These are phyloP conservation scores for Timema cristinae DNA, from an alignment of 2,888 invertebrate genomes.

Conservation along the genomic window DNA sequence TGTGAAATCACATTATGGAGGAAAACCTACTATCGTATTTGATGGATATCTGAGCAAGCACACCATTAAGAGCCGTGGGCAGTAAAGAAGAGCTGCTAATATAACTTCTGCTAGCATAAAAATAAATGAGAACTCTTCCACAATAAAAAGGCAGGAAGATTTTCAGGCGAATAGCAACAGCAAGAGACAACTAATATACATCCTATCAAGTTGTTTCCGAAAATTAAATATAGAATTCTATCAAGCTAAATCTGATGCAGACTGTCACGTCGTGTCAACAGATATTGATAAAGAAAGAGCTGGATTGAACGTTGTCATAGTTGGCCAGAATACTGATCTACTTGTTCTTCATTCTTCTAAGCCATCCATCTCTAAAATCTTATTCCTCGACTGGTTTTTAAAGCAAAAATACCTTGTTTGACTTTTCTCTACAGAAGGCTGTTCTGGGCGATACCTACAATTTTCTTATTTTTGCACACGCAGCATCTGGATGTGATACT, in stretches of 20 bases:
- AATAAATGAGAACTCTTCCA: not conserved
- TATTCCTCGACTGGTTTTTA: too few relatives aligned
- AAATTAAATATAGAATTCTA: too few relatives aligned
- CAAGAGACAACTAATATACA: too few relatives aligned
- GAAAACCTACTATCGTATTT: not conserved
- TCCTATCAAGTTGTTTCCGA: too few relatives aligned
- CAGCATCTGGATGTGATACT: conserved; percentile 1
- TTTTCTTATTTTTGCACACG: not conserved
- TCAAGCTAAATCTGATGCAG: too few relatives aligned
- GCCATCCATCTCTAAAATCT: too few relatives aligned
- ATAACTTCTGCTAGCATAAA: not conserved
- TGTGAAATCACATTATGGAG: not conserved
- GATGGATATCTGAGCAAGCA: not conserved
- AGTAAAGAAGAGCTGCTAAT: not conserved
- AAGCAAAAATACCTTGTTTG: too few relatives aligned
- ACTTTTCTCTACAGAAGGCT: not conserved
- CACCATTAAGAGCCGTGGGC: not conserved
- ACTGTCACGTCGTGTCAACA: too few relatives aligned
- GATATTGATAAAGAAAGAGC: too few relatives aligned
- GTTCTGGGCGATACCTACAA: not conserved
- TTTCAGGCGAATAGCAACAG: not conserved
- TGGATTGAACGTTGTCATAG: too few relatives aligned
- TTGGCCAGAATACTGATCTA: too few relatives aligned
- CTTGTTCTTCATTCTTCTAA: too few relatives aligned
- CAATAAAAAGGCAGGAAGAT: not conserved